phyloP scores from a whole-genome alignment of 2,888 invertebrate genomes.

The Pachydiplax longipennis region DNA sequence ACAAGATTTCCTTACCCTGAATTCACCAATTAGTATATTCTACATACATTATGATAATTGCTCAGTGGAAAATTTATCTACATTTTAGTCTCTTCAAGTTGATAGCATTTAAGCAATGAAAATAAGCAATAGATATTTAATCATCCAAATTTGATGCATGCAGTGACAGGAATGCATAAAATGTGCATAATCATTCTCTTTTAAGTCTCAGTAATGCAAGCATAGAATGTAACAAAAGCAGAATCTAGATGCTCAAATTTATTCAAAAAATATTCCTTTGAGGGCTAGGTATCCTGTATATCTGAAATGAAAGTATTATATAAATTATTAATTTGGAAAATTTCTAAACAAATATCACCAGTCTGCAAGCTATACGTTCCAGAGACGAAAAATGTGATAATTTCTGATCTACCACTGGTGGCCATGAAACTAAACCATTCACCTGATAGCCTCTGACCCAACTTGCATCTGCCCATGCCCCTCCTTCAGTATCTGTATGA shows the following conservation, averaged over 20 bases:
- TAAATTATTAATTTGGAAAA: too few species aligned
- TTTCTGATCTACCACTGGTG: neutral
- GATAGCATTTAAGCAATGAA: neutral
- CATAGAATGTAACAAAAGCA: neutral
- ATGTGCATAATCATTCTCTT: neutral
- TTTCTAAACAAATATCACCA: neutral
- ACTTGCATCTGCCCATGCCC: constrained; percentile 31
- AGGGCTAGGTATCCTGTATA: neutral
- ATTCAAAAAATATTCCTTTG: neutral
- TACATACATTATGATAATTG: neutral
- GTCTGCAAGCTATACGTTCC: neutral
- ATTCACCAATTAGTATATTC: neutral
- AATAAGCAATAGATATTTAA: neutral
- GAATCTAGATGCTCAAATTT: neutral
- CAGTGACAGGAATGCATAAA: neutral
- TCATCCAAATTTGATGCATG: neutral
- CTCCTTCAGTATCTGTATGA: constrained; percentile 37
- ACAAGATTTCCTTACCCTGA: neutral
- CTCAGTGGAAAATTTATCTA: neutral
- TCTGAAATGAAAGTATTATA: neutral
- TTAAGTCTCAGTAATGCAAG: neutral
- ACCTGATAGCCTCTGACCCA: constrained; percentile 43
- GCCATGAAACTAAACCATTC: constrained; percentile 13
- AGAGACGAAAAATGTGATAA: neutral
- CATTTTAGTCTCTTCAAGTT: neutral